Percentiles rank a stretch among this genome's conserved stretches.
phyloP scores from a whole-genome alignment of 1,140 invertebrate genomes.

The Drosophila gunungcola region DNA sequence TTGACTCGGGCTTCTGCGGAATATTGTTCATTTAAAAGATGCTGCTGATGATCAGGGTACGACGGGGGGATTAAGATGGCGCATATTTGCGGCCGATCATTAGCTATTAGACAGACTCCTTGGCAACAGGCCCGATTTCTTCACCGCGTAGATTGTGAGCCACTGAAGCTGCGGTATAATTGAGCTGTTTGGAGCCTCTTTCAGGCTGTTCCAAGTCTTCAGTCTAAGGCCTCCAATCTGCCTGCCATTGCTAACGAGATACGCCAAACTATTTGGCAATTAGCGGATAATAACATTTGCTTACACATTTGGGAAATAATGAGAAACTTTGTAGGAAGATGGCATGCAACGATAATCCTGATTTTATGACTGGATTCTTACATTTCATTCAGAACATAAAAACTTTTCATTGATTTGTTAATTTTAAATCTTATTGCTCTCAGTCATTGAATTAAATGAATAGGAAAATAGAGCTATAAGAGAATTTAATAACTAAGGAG shows the following conservation, averaged over 20 bases:
- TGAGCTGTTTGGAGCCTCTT: conserved; percentile 35
- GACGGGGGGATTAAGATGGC: conserved; percentile 70
- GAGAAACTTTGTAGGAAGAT: conserved; percentile 11
- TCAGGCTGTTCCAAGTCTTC: conserved; percentile 14
- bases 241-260: conserved; percentile 39
- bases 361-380: background rate
- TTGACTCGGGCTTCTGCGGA: conserved; percentile 24
- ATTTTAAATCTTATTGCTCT: background rate
- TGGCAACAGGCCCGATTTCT: conserved; percentile 50
- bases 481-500: too few relatives aligned
- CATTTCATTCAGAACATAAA: background rate
- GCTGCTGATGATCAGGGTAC: conserved; percentile 6
- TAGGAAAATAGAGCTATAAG: too few relatives aligned
- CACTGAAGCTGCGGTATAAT: conserved; percentile 31
- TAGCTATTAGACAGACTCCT: conserved; percentile 61
- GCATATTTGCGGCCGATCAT: conserved; percentile 73
- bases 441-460: too few relatives aligned
- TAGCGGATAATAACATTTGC: conserved; percentile 45
- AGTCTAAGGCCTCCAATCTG: conserved; percentile 20
- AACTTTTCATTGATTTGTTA: background rate
- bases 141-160: conserved; percentile 8
- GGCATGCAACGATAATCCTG: background rate
- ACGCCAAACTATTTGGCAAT: conserved; percentile 53
- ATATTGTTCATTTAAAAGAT: conserved; percentile 8
- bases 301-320: conserved; percentile 31